These are phyloP conservation scores for Lycopodina hypogea DNA, from an alignment of 37 sponge, comb jelly and placozoan genomes.

Conservation along the genomic window DNA sequence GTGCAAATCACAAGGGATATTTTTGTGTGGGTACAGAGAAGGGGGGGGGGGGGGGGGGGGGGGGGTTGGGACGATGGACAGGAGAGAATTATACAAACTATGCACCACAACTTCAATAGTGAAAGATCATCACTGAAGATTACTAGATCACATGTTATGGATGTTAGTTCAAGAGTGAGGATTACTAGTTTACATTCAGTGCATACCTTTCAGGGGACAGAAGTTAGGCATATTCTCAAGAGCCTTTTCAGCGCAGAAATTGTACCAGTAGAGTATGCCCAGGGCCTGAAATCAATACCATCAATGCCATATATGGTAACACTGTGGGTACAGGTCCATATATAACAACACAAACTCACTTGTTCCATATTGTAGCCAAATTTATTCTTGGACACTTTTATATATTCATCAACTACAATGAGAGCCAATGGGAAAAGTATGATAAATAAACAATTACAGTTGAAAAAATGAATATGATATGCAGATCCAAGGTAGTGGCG, in stretches of 20 bases:
- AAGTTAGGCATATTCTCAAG: constrained; percentile 71
- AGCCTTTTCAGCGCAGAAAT: constrained; percentile 64
- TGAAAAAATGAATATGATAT: no score
- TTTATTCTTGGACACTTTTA: constrained; percentile 51
- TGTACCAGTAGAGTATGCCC: constrained; percentile 79
- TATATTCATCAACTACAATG: constrained; percentile 64
- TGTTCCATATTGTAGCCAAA: constrained; percentile 56
- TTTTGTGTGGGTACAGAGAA: not conserved
- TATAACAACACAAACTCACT: constrained; percentile 5
- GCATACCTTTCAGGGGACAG: constrained; percentile 70
- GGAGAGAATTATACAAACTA: not conserved
- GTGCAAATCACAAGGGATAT: no score
- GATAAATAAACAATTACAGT: no score
- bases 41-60: not conserved
- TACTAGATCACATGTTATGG: no score
- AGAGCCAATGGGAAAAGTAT: no score
- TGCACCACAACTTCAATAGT: no score
- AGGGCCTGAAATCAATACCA: constrained; percentile 52
- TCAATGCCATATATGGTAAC: not conserved
- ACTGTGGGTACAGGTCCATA: not conserved
- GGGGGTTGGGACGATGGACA: not conserved
- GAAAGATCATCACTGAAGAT: no score
- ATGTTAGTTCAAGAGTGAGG: not conserved
- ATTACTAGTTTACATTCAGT: no score
- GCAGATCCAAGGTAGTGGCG: no score